Percentiles rank a stretch among this genome's conserved stretches.
Conservation (phyloP, 2,888 invertebrate species). For the Tenthredo livida region DNA sequence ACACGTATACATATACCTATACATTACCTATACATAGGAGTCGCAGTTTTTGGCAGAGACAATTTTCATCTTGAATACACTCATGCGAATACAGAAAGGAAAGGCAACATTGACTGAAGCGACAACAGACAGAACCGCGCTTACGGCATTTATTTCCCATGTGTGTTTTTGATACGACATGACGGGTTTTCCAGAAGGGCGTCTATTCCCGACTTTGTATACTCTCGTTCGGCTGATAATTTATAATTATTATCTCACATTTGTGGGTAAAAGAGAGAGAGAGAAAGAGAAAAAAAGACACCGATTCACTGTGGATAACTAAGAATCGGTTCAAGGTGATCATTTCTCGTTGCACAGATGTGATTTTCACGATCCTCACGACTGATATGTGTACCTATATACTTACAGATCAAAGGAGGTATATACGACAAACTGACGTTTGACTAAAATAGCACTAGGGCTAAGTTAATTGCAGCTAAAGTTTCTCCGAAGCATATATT, state of each 20-base stretch:
- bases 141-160: constrained; percentile 31
- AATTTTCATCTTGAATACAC: not conserved
- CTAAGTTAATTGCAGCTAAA: constrained; percentile 31
- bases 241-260: constrained; percentile 41
- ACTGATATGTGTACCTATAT: not conserved
- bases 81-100: not conserved
- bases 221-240: constrained; percentile 10
- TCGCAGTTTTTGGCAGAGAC: not conserved
- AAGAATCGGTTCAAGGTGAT: constrained; percentile 28
- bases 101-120: not conserved
- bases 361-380: constrained; percentile 15
- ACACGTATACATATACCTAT: not conserved
- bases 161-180: constrained; percentile 14
- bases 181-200: constrained; percentile 8
- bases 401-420: constrained; percentile 22
- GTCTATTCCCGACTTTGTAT: constrained; percentile 28
- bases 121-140: not conserved
- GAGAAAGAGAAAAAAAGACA: not conserved
- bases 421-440: constrained; percentile 33
- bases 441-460: constrained; percentile 19
- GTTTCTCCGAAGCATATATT: constrained; percentile 18
- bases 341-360: constrained; percentile 5
- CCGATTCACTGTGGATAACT: not conserved
- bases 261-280: not conserved
- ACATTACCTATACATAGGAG: not conserved